phyloP scores from a whole-genome alignment of 2,888 invertebrate genomes.

The Cantharis lateralis region DNA sequence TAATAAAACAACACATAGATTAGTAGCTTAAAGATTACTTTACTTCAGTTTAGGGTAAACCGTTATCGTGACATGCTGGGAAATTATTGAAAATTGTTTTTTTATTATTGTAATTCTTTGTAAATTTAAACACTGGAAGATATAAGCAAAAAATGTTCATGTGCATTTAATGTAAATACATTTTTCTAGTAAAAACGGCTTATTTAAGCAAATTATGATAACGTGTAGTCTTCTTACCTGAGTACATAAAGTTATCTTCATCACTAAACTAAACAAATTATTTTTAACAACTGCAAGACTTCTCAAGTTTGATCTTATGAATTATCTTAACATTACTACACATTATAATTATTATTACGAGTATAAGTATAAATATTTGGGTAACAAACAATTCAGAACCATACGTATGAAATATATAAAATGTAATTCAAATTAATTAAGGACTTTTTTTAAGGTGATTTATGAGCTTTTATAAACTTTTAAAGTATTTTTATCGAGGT shows the following conservation, averaged over 20 bases:
- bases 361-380: not conserved
- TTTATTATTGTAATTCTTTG: not conserved
- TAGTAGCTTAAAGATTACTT: not conserved
- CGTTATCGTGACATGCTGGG: not conserved
- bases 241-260: too few species aligned
- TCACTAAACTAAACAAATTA: not conserved
- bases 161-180: too few species aligned
- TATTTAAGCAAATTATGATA: too few species aligned
- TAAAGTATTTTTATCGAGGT: not conserved
- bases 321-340: not conserved
- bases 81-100: not conserved
- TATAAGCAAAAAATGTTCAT: too few species aligned
- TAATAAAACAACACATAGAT: too few species aligned
- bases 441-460: not conserved
- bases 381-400: not conserved
- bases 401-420: not conserved
- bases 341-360: not conserved
- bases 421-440: not conserved
- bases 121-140: too few species aligned
- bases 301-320: not conserved
- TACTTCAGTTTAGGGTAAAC: not conserved
- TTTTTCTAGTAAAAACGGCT: too few species aligned
- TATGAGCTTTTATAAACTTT: not conserved
- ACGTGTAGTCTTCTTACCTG: too few species aligned
- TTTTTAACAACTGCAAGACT: not conserved